Percentiles rank a stretch among this genome's conserved stretches.
These are phyloP conservation scores for Delphinus delphis DNA, from an alignment of 2,113 vertebrate species.

Conservation along the genomic window DNA sequence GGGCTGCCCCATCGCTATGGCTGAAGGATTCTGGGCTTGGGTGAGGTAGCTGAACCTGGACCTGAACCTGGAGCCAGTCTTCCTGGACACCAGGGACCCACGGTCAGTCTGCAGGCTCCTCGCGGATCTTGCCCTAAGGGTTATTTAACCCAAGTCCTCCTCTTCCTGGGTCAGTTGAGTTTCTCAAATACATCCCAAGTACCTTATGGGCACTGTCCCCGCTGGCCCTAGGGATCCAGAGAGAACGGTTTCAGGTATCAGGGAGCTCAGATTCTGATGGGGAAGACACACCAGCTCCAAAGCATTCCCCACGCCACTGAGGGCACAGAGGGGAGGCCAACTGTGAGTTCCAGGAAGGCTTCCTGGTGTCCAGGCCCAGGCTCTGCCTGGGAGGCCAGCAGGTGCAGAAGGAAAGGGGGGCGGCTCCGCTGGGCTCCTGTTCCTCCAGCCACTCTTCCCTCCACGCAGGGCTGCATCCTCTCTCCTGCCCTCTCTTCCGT, in stretches of 20 bases:
- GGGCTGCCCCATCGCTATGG: not conserved
- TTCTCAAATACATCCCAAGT: not conserved
- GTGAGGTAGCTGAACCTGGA: not conserved
- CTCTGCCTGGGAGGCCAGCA: not conserved
- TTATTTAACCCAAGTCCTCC: not conserved
- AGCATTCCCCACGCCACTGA: rapidly evolving
- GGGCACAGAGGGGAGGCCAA: not conserved
- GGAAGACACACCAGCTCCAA: not conserved
- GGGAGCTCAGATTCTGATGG: not conserved
- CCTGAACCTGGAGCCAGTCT: not conserved
- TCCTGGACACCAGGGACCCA: not conserved
- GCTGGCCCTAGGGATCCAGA: not conserved
- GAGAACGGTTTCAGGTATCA: not conserved
- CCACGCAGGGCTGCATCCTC: not conserved
- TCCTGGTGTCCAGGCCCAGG: not conserved
- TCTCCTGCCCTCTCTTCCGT: not conserved
- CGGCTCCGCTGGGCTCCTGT: not conserved
- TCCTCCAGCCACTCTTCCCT: no score
- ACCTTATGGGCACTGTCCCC: no score
- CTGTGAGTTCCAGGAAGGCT: no score
- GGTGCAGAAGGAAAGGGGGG: not conserved
- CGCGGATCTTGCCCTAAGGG: not conserved
- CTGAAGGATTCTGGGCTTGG: not conserved
- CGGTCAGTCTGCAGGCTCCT: not conserved
- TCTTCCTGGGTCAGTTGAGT: not conserved